phyloP scores from a whole-genome alignment of 2,797 vertebrate genomes.

The Halcyon chelicuti region DNA sequence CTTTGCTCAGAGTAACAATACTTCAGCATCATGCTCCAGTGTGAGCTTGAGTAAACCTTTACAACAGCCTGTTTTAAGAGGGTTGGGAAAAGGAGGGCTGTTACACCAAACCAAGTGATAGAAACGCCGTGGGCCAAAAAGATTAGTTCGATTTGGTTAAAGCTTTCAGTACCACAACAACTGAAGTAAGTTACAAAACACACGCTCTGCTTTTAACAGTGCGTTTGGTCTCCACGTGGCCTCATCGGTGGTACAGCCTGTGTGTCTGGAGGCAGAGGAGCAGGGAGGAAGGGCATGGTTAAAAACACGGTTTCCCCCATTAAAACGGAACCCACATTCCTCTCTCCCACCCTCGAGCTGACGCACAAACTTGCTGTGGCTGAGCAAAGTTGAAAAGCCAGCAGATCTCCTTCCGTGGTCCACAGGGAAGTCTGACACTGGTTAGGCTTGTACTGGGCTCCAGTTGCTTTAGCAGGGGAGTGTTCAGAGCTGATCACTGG shows the following conservation, averaged over 20 bases:
- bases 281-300: neutral
- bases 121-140: neutral
- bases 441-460: neutral
- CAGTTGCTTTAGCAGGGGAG: neutral
- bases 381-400: neutral
- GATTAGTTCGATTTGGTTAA: neutral
- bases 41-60: neutral
- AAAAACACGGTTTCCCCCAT: neutral
- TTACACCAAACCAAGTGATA: neutral
- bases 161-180: neutral
- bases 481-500: accelerated
- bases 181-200: neutral
- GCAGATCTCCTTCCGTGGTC: neutral
- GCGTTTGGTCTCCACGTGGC: neutral
- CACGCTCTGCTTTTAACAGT: neutral
- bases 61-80: neutral
- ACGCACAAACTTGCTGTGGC: neutral
- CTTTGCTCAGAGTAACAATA: neutral
- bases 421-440: neutral
- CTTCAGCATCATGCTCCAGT: neutral
- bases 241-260: neutral
- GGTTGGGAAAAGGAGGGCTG: neutral
- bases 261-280: neutral
- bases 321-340: neutral
- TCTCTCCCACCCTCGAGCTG: neutral